These are phyloP conservation scores for Diuraphis noxia DNA, from an alignment of 1,140 invertebrate species.

Conservation along the genomic window DNA sequence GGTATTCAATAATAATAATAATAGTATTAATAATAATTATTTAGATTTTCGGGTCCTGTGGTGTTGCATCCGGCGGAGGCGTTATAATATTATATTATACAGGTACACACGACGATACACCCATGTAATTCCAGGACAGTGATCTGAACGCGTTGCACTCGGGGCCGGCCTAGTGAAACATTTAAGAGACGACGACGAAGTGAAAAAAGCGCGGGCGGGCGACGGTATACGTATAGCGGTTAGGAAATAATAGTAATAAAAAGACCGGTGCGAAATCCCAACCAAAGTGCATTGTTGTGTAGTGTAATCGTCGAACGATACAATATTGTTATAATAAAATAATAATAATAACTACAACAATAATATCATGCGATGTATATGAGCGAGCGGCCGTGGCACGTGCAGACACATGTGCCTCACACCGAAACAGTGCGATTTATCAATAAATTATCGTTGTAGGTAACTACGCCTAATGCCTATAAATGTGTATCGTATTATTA, in stretches of 20 bases:
- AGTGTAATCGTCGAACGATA: background rate
- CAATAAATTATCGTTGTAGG: background rate
- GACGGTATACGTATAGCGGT: background rate
- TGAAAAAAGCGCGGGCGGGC: conserved; percentile 11
- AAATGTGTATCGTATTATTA: too few relatives aligned
- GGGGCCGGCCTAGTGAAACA: background rate
- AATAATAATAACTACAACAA: background rate
- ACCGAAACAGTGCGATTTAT: background rate
- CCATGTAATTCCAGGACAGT: background rate
- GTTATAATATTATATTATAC: background rate
- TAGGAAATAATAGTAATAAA: background rate
- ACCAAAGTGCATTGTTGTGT: conserved; percentile 38
- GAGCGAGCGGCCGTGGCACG: too few relatives aligned
- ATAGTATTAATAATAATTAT: background rate
- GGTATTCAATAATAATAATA: too few relatives aligned
- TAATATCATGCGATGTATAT: background rate
- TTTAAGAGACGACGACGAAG: background rate
- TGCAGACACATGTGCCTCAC: background rate
- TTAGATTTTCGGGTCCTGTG: background rate
- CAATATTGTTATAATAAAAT: background rate
- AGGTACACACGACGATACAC: background rate
- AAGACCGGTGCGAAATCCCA: background rate
- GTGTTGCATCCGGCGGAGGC: background rate
- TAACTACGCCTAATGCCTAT: background rate
- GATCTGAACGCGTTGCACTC: background rate